phyloP scores from a whole-genome alignment of 2,797 vertebrate genomes.

The Octomys mimax region DNA sequence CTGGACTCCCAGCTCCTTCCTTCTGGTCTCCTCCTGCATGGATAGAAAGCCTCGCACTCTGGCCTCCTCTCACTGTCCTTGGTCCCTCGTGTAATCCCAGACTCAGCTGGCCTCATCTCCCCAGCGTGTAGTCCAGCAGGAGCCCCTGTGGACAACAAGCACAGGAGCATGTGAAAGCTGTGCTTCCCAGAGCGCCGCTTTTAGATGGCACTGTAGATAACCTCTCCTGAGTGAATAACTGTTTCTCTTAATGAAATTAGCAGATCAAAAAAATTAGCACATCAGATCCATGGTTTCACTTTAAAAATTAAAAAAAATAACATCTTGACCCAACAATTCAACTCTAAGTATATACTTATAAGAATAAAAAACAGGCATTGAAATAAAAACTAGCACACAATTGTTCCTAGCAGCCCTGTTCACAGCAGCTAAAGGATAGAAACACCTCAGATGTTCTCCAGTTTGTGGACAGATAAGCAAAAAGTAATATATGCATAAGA shows the following conservation, averaged over 20 bases:
- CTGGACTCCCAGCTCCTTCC: background rate
- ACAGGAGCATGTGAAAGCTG: background rate
- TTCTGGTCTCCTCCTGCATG: background rate
- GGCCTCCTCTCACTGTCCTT: background rate
- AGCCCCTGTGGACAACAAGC: fast-evolving
- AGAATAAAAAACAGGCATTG: background rate
- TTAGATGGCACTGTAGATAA: background rate
- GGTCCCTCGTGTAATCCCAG: background rate
- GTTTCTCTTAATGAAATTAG: background rate
- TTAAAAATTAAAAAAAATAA: background rate
- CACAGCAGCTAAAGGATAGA: background rate
- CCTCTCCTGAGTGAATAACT: background rate
- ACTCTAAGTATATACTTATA: background rate
- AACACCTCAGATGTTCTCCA: background rate
- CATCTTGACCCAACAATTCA: background rate
- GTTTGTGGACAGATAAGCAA: background rate
- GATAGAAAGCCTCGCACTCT: background rate
- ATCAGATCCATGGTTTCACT: background rate
- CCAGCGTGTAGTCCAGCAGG: background rate
- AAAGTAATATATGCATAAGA: fast-evolving
- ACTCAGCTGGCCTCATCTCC: background rate
- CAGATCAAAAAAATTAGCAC: background rate
- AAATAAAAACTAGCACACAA: background rate
- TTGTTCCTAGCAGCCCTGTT: background rate
- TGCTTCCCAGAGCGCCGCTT: background rate